phyloP scores from a whole-genome alignment of 2,797 vertebrate species.

The Rhinatrema bivittatum region DNA sequence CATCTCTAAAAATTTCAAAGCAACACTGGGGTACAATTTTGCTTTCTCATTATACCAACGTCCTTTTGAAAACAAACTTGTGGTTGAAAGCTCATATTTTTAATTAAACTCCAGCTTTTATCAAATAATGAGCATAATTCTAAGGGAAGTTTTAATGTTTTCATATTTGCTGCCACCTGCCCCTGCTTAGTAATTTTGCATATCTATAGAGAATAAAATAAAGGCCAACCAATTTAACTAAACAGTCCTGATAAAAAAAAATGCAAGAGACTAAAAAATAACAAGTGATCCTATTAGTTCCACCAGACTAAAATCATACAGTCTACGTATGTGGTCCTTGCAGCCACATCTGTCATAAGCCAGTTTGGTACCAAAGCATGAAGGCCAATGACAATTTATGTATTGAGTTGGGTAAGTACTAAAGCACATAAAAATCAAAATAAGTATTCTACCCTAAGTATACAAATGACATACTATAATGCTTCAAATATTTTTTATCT shows the following conservation, averaged over 20 bases:
- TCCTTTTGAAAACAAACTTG: too few species aligned
- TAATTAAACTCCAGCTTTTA: too few species aligned
- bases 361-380: conserved; percentile 61
- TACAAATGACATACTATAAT: not conserved
- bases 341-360: conserved; percentile 89
- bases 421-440: conserved; percentile 5
- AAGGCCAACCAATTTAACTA: conserved; percentile 54
- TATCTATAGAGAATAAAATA: conserved; percentile 38
- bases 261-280: conserved; percentile 75
- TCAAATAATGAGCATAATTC: too few species aligned
- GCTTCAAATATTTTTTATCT: conserved; percentile 18
- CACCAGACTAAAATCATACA: conserved; percentile 94
- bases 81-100: too few species aligned
- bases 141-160: too few species aligned
- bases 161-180: conserved; percentile 42
- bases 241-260: conserved; percentile 60
- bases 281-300: conserved; percentile 92
- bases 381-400: conserved; percentile 55
- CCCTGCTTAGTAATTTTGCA: conserved; percentile 38
- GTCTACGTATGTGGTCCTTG: conserved; percentile 95
- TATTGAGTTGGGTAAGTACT: conserved; percentile 43
- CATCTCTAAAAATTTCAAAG: too few species aligned
- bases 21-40: too few species aligned
- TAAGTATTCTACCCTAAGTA: not conserved
- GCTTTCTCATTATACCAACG: too few species aligned